phyloP scores from a whole-genome alignment of 2,888 invertebrate genomes.

The Cheilosia variabilis region DNA sequence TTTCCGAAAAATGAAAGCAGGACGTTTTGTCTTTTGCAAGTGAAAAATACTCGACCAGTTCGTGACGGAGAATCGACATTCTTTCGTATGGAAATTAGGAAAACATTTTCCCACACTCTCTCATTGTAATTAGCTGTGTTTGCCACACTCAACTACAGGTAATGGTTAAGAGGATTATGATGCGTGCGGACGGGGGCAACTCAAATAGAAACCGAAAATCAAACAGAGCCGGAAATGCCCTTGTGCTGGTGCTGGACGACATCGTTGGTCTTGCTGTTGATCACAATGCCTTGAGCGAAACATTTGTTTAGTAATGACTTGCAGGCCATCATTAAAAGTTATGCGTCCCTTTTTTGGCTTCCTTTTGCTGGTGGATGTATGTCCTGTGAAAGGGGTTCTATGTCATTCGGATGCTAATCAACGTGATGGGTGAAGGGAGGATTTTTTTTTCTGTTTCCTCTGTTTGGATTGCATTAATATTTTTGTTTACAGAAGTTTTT shows the following conservation, averaged over 20 bases:
- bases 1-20: too few species aligned
- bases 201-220: conserved; percentile 1
- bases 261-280: background rate
- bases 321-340: conserved; percentile 65
- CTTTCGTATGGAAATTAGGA: background rate
- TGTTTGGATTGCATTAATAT: conserved; percentile 21
- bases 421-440: background rate
- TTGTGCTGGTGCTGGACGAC: conserved; percentile 1
- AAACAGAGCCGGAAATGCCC: background rate
- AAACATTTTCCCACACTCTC: background rate
- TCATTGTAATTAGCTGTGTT: background rate
- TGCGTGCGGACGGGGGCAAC: background rate
- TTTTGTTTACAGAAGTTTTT: conserved; percentile 1
- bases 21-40: too few species aligned
- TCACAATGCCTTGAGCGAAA: conserved; percentile 10
- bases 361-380: background rate
- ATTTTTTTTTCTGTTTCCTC: background rate
- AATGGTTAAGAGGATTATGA: conserved; percentile 2
- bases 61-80: too few species aligned
- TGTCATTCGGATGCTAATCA: conserved; percentile 19
- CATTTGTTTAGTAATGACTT: conserved; percentile 31
- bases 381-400: background rate
- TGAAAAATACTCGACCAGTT: too few species aligned
- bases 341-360: conserved; percentile 13
- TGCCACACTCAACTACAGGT: background rate